Base-by-base conservation (phyloP, 2,113 vertebrate genomes). In the Ivindomyrus marchei region DNA sequence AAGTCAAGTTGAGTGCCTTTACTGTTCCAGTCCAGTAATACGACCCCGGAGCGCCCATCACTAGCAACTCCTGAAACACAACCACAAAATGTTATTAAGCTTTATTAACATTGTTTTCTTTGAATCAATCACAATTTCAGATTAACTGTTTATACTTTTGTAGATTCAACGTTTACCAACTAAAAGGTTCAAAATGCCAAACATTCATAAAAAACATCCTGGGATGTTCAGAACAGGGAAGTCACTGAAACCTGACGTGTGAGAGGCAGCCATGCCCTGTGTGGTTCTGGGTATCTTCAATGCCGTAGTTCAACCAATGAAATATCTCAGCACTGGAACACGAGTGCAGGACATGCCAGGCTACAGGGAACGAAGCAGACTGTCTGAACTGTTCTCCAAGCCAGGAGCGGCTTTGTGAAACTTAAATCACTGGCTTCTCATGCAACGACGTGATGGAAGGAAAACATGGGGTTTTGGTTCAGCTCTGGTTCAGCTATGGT, bases 1-100 rank as follows among this genome's bases (percentile, higher is more conserved):
- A 98, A 0, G 98, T 98, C 88, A 99, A 92, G 94, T 99, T 99
- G 94, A 98, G 96, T 49, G 99, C 98, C 95, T 99, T 99, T 91
- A 99, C 94, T 0, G 98, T 99, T 91, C 98, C 98, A 0, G 98
- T 98, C 98, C 98, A 99, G 90, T 99, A 99, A 93, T 98, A 99
- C 0, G 98, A 99, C 24, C 98, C 98, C 0, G 98, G 98, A 0
- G 98, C 98, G 0, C 98, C 98, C 98, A 99, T 98, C 87, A 99
- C 97, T 90, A 99, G 97, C 94, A 99, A 94, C 91, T 99, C 98
- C 98, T 99, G 90, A 24, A 91, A 92, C 91, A 94, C 1, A 52
- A 42, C 8, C 80, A n/a, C 3, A 62, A 47, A 31, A 19, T 56
- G 11, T 53, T 53, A 56, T 36, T 56, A 21, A 56, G 15, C n/a